Base-by-base conservation (phyloP, 2,888 invertebrate species). In the Lasioglossum villosulum region DNA sequence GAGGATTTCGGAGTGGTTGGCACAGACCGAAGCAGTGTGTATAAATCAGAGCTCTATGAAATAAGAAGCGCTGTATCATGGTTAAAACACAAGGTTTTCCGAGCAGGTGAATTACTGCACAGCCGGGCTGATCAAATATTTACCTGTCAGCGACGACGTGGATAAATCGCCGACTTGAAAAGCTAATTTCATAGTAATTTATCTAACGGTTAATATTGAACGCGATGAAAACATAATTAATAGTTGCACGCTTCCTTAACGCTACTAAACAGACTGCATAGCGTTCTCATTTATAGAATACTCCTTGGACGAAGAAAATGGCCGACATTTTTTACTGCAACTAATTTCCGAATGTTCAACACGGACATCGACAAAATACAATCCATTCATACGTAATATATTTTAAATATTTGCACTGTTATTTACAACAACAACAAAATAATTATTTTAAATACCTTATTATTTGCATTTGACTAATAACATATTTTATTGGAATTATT, bases 71-170 rank as follows among this genome's bases (percentile, higher is more conserved):
- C 56, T 30, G 37, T 42, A 56, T 48, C 42, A 48, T 39, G 68
- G 48, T 52, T 63, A 23, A 66, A 70, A 75, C 52, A 16, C 3
- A 23, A 84, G 68, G 34, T 84, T 84, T 81, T 73, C 78, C 59
- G 72, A 73, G 52, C 77, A 78, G 75, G 59, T 39, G 78, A 84
- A 82, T 86, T 79, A 68, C 63, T 78, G 48, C 75, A 63, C 72
- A 70, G 59, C 59, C 52, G 73, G 80, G 68, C 37, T 10, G 68
- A 68, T 68, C 68, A 68, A 68, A 86, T 86, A 86, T 86, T 86
- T 86, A 86, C 85, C 72, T 68, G 75, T 59, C 76, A 66, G 85
- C 74, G 80, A 80, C 80, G 83, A 86, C 79, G 83, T 80, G 77
- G 83, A 86, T 83, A 86, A 83, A 86, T 86, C 79, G 75, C 76